These are phyloP conservation scores for Oscheius sp. DNA, from an alignment of 2,888 invertebrate genomes.

Conservation along the genomic window DNA sequence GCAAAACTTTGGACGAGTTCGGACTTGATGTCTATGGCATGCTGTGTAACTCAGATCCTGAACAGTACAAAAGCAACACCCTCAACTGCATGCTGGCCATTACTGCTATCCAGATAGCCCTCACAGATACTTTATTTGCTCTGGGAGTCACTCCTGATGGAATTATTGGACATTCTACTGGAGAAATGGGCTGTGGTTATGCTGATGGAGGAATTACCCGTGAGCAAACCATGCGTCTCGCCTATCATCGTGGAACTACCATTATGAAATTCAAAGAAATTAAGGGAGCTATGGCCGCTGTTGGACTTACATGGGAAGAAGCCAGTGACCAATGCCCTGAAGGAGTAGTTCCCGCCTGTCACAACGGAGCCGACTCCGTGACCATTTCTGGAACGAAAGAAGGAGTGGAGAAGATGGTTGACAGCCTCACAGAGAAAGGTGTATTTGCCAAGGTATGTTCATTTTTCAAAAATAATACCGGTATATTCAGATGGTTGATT, in stretches of 20 bases:
- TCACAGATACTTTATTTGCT: slow-evolving; percentile 85
- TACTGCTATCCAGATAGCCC: slow-evolving; percentile 92
- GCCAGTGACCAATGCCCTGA: slow-evolving; percentile 78
- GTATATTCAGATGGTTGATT: slow-evolving; percentile 78
- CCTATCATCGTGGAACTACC: slow-evolving; percentile 86
- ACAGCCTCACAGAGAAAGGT: slow-evolving; percentile 75
- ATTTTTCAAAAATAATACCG: not conserved
- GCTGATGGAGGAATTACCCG: slow-evolving; percentile 93
- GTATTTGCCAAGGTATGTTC: slow-evolving; percentile 62
- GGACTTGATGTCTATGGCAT: slow-evolving; percentile 83
- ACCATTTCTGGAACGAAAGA: slow-evolving; percentile 84
- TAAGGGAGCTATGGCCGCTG: slow-evolving; percentile 84
- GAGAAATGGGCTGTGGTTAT: slow-evolving; percentile 93
- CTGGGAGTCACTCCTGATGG: slow-evolving; percentile 81
- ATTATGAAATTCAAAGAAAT: slow-evolving; percentile 64
- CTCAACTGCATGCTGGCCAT: slow-evolving; percentile 90
- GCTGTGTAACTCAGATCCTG: slow-evolving; percentile 79
- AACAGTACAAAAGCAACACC: slow-evolving; percentile 79
- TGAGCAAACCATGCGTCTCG: slow-evolving; percentile 90
- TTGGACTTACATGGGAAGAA: slow-evolving; percentile 87
- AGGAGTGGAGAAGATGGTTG: slow-evolving; percentile 64
- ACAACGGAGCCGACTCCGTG: slow-evolving; percentile 91
- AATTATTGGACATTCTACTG: slow-evolving; percentile 92
- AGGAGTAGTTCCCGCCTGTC: slow-evolving; percentile 87
- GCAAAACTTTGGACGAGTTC: slow-evolving; percentile 78